Base-by-base conservation (phyloP, 2,888 invertebrate genomes). In the Vesta saturnalis region DNA sequence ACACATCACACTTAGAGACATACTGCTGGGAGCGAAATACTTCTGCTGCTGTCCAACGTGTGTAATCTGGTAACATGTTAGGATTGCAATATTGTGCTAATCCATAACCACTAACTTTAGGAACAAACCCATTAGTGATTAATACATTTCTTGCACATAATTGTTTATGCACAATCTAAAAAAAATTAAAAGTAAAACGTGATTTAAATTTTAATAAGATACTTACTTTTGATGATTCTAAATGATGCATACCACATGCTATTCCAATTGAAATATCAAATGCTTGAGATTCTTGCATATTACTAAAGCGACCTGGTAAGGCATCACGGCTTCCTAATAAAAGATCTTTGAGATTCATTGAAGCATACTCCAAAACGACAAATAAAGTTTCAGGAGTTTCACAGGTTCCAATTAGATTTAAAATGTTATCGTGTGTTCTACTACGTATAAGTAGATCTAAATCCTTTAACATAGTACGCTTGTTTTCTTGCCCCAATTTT, bases 1-100 rank as follows among this genome's bases (percentile, higher is more conserved):
- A 95, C 3, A 94, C 88, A 78, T 94, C 94, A 62, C 92, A 92
- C 77, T 92, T 91, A 2, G 86, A 84, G n/a, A 90, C 89, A 74
- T 88, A 90, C 57, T 90, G 88, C 59, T 89, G 90, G 76, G 90
- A 89, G 23, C 89, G 88, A 71, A 94, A 85, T 77, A 92, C 90
- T 82, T 95, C 95, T 19, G 91, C 89, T 0, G 95, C 91, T 5
- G 90, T 90, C 94, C 94, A 95, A 49, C 95, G 85, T 0, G 91
- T 89, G 74, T 91, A 90, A 78, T 94, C 94, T 1, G 91, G 88
- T 55, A 90, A 89, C 79, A 91, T 86, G 61, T 88, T 88, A 57
- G 89, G 87, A 71, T 88, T 82, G 74, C 88, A 86, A 77, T 89
- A 90, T 66, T 92, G 90, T 0, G 91, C 87, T 52, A 94, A 85